Conservation (phyloP, 2,113 vertebrate genomes). For the Synodontis membranacea region DNA sequence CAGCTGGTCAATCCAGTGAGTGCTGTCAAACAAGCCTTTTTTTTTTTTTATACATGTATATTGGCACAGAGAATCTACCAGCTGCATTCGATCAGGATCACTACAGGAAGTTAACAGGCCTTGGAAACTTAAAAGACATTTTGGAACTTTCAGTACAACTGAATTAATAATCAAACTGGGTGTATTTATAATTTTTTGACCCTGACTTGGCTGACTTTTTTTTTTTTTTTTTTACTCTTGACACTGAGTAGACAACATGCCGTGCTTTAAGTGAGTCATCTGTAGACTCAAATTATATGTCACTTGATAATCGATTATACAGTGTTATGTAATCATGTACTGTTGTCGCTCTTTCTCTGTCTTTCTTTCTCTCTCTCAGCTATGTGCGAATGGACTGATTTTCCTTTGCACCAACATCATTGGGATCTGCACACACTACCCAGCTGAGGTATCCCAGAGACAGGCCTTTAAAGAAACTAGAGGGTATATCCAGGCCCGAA, state of each 20-base stretch:
- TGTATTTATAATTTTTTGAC: too few relatives aligned
- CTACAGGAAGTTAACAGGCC: too few relatives aligned
- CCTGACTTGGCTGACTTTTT: too few relatives aligned
- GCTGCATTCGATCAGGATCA: too few relatives aligned
- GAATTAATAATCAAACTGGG: too few relatives aligned
- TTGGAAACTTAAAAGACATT: too few relatives aligned
- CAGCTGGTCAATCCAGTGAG: too few relatives aligned
- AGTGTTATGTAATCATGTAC: background rate
- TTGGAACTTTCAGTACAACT: too few relatives aligned
- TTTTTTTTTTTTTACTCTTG: too few relatives aligned
- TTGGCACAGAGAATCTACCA: too few relatives aligned
- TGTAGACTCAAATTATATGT: background rate
- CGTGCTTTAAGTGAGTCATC: background rate
- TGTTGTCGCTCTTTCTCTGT: background rate
- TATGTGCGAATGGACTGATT: slow-evolving; percentile 88
- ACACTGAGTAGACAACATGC: background rate
- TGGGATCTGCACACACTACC: slow-evolving; percentile 96
- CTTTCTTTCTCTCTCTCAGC: slow-evolving; percentile 66
- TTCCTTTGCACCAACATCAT: slow-evolving; percentile 95
- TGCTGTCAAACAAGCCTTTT: too few relatives aligned
- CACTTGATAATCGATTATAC: background rate
- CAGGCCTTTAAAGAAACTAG: slow-evolving; percentile 97
- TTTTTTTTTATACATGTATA: too few relatives aligned
- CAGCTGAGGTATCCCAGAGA: slow-evolving; percentile 93
- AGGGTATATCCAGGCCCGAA: slow-evolving; percentile 91